Conservation (phyloP, 2,888 invertebrate species). For the Salpingus planirostris region DNA sequence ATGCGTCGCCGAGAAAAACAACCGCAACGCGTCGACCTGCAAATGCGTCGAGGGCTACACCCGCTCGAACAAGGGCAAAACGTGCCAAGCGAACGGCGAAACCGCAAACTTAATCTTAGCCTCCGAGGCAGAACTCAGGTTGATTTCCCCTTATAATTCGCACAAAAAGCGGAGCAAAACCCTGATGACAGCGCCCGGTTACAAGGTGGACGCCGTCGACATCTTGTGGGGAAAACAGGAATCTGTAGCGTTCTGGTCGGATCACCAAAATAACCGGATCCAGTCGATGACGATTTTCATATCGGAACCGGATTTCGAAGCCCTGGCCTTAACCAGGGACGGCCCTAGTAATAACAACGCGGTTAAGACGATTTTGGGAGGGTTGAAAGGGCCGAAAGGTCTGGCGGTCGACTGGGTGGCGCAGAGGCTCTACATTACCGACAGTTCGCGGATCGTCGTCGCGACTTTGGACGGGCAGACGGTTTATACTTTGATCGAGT, state of each 20-base stretch:
- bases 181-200: constrained; percentile 36
- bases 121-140: constrained; percentile 51
- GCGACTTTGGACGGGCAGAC: constrained; percentile 51
- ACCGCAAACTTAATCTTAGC: constrained; percentile 57
- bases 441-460: constrained; percentile 43
- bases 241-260: constrained; percentile 42
- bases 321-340: constrained; percentile 18
- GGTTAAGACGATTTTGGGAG: constrained; percentile 38
- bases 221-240: constrained; percentile 37
- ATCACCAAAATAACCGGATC: constrained; percentile 41
- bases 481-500: constrained; percentile 46
- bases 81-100: constrained; percentile 50
- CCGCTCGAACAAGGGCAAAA: constrained; percentile 37
- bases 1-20: constrained; percentile 56
- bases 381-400: constrained; percentile 59
- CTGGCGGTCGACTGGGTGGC: constrained; percentile 66
- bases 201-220: constrained; percentile 49
- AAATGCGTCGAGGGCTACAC: constrained; percentile 57
- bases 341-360: constrained; percentile 25
- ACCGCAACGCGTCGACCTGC: constrained; percentile 45
- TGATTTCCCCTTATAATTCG: constrained; percentile 50
- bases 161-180: constrained; percentile 35
- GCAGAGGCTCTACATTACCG: constrained; percentile 61
- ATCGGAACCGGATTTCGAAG: constrained; percentile 21
- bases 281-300: constrained; percentile 36